Base-by-base conservation (phyloP, 2,888 invertebrate species). In the Luffia ferchaultella region DNA sequence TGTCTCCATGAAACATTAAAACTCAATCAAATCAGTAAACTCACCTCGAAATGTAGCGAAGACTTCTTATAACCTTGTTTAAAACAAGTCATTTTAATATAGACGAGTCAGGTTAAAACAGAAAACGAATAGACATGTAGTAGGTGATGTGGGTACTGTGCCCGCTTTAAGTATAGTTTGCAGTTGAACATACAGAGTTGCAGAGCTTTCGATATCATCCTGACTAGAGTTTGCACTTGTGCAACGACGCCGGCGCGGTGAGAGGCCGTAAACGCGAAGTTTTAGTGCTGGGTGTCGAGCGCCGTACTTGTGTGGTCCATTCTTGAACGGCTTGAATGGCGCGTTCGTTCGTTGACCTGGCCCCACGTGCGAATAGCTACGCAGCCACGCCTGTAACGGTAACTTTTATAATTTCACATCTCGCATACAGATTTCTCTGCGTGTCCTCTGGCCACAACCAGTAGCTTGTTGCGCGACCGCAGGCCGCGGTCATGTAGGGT, bases 361-460 rank as follows among this genome's bases (percentile, higher is more conserved):
- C 55, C 58, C 63, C 70, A 73, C 70, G 70, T 70, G 70, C 73
- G 62, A 71, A 63, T 62, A 59, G 58, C 40, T 49, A 16, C 12
- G 64, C 61, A 18, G 41, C 40, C 73, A 63, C 72, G 65, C 72
- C 71, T 67, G 59, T 71, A 76, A 74, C 74, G 74, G 74, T 64
- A 68, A 63, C 59, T 41, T 48, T 18, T 62, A 53, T 50, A 54
- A 48, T 51, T 48, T 43, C 43, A 43, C 44, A 51, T 52, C 40
- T 49, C 51, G 41, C 41, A 43, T 47, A 42, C 30, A 7, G 30
- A 30, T 30, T 30, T 30, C 30, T 30, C 30, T 12, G 30, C 12
- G n/a, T 30, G 3, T 30, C 30, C 5, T 12, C 30, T 30, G 5
- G 12, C 30, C 30, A 12, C 5, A 3, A 30, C 30, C 30, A 12